Conservation (phyloP, 2,797 vertebrate genomes). For the Oceanodroma leucorhoa region DNA sequence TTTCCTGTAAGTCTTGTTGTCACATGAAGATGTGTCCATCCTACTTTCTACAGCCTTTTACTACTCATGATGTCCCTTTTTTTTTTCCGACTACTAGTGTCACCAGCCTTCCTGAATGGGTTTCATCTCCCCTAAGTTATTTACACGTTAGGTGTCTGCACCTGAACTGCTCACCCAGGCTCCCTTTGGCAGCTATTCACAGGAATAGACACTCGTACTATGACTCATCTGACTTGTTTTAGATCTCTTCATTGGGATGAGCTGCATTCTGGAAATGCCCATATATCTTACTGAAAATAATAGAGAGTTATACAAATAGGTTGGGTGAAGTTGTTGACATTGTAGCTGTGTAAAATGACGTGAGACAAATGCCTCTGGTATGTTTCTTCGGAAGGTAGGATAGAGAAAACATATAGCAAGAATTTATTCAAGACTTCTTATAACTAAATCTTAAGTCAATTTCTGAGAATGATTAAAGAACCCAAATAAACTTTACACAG, state of each 20-base stretch:
- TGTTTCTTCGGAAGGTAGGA: not conserved
- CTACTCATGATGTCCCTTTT: not conserved
- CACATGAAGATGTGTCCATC: not conserved
- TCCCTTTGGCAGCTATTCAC: not conserved
- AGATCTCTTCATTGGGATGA: not conserved
- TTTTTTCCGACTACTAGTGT: not conserved
- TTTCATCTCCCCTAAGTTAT: not conserved
- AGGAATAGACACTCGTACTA: not conserved
- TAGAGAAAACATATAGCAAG: not conserved
- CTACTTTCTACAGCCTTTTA: not conserved
- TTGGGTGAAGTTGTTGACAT: not conserved
- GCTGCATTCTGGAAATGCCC: not conserved
- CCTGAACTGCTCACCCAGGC: not conserved
- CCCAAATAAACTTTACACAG: not conserved
- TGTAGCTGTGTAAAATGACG: not conserved
- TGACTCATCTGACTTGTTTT: constrained; percentile 10
- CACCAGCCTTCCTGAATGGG: not conserved
- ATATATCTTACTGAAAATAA: not conserved
- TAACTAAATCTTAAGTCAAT: not conserved
- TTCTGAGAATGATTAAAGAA: not conserved
- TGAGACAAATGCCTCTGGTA: not conserved
- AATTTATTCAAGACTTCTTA: not conserved
- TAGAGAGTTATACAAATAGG: not conserved
- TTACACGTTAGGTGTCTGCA: not conserved
- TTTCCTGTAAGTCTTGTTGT: not conserved